Evolutionary conservation across 2,888 invertebrate genomes (phyloP).

Genomic region (Amorpha juglandis): DNA sequence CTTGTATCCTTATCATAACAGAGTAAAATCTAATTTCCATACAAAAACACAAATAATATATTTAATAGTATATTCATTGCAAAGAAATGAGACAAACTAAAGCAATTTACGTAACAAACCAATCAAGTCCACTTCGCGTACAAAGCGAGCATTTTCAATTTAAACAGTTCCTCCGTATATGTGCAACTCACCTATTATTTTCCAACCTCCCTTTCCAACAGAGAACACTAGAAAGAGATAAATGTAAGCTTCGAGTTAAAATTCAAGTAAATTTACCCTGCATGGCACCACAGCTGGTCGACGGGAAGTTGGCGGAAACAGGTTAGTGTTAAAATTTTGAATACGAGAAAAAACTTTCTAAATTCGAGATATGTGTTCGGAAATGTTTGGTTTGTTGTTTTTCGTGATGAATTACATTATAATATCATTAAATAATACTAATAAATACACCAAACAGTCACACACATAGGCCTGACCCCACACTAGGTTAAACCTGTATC

Average conservation of each 20-base stretch:
- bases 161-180: slow-evolving; percentile 24
- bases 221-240: slow-evolving; percentile 23
- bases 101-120: slow-evolving; percentile 51
- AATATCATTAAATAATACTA: too few relatives aligned
- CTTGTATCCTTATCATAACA: too few relatives aligned
- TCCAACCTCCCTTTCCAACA: slow-evolving; percentile 24
- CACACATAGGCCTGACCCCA: too few relatives aligned
- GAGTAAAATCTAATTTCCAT: too few relatives aligned
- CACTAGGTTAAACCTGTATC: too few relatives aligned
- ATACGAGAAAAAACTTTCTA: slow-evolving; percentile 5
- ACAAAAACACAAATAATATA: background rate
- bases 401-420: too few relatives aligned
- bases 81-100: slow-evolving; percentile 31
- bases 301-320: slow-evolving; percentile 12
- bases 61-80: slow-evolving; percentile 32
- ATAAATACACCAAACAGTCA: too few relatives aligned
- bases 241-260: slow-evolving; percentile 16
- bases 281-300: slow-evolving; percentile 23
- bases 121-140: slow-evolving; percentile 45
- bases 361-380: slow-evolving; percentile 22
- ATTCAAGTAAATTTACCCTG: slow-evolving; percentile 24
- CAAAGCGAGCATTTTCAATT: slow-evolving; percentile 46
- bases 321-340: slow-evolving; percentile 13
- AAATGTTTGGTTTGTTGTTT: background rate
- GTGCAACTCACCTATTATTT: slow-evolving; percentile 17